phyloP scores from a whole-genome alignment of 2,113 vertebrate species.

The Mirza zaza region DNA sequence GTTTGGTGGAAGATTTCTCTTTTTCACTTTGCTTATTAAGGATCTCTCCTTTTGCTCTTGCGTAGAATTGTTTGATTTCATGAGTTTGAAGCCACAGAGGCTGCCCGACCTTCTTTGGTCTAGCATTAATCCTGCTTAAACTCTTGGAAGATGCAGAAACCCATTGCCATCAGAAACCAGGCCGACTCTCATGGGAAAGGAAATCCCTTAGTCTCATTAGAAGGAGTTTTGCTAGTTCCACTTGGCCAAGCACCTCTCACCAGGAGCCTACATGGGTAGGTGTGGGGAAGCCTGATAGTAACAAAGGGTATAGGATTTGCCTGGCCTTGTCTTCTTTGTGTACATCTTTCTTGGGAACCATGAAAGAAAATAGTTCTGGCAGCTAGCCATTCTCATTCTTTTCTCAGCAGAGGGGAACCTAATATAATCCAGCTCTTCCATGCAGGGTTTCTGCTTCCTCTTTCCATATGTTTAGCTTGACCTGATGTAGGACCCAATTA shows the following conservation, averaged over 20 bases:
- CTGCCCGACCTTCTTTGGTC: background rate
- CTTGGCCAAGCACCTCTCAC: background rate
- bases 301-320: background rate
- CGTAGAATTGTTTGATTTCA: background rate
- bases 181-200: background rate
- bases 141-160: background rate
- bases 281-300: background rate
- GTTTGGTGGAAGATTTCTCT: background rate
- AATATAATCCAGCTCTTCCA: background rate
- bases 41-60: background rate
- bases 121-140: background rate
- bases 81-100: background rate
- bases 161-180: conserved; percentile 4
- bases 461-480: background rate
- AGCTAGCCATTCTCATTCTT: conserved; percentile 1
- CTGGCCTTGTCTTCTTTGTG: background rate
- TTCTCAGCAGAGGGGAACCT: background rate
- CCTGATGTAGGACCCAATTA: background rate
- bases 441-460: background rate
- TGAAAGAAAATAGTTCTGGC: conserved; percentile 30
- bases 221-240: conserved; percentile 19
- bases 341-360: conserved; percentile 16
- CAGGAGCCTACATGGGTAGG: background rate
- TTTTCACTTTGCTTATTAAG: background rate
- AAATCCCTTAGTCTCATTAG: background rate